A percentile compares a stretch with the other conserved stretches of the same genome.
Evolutionary conservation across 2,113 vertebrate genomes (phyloP).

Genomic region (Bothrops jararaca): DNA sequence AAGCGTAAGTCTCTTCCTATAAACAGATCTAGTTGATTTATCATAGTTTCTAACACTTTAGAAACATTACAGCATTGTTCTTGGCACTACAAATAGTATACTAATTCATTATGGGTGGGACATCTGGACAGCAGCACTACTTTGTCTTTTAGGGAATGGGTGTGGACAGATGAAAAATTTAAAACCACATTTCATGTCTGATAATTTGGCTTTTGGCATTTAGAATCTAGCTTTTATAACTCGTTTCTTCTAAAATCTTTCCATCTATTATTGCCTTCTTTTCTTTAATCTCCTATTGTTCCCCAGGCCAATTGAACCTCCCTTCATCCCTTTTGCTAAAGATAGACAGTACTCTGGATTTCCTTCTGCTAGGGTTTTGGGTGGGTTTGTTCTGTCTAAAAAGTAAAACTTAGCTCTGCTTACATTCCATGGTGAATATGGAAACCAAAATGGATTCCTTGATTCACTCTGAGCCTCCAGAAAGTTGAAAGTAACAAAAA

Average conservation of each 20-base stretch:
- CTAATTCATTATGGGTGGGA: slow-evolving; percentile 60
- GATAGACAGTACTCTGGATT: background rate
- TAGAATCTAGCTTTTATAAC: background rate
- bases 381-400: background rate
- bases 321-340: background rate
- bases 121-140: slow-evolving; percentile 51
- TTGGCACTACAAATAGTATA: slow-evolving; percentile 37
- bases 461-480: background rate
- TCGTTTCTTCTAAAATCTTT: slow-evolving; percentile 8
- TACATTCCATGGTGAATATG: background rate
- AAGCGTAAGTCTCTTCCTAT: slow-evolving; percentile 53
- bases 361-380: background rate
- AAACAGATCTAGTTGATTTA: slow-evolving; percentile 63
- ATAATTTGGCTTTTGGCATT: background rate
- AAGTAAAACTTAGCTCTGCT: background rate
- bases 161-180: slow-evolving; percentile 2
- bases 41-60: slow-evolving; percentile 46
- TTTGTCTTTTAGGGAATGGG: slow-evolving; percentile 28
- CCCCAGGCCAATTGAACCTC: background rate
- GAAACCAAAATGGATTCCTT: background rate
- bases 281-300: background rate
- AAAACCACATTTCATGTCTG: slow-evolving; percentile 18
- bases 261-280: rapidly evolving
- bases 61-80: slow-evolving; percentile 23
- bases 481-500: background rate